phyloP scores from a whole-genome alignment of 2,797 vertebrate species.

The Lithobates sylvaticus region DNA sequence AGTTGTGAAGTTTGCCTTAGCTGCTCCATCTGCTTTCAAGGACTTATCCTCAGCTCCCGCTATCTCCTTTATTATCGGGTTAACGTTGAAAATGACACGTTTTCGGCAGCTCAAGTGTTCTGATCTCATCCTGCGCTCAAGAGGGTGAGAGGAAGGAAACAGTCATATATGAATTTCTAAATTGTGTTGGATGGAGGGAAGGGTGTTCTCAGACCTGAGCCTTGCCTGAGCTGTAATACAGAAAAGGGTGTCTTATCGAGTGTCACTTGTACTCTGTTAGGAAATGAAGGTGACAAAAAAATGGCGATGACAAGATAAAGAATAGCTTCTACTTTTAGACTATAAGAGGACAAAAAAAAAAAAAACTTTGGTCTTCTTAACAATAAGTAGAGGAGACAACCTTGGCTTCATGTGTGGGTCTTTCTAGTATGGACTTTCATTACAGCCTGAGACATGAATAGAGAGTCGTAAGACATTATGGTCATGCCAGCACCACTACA shows the following conservation, averaged over 20 bases:
- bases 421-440: too few relatives aligned
- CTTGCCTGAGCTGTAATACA: neutral
- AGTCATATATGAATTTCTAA: slow-evolving; percentile 72
- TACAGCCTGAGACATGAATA: too few relatives aligned
- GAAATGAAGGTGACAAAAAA: slow-evolving; percentile 22
- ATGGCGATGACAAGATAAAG: slow-evolving; percentile 27
- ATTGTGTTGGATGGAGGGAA: slow-evolving; percentile 72
- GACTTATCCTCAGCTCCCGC: slow-evolving; percentile 74
- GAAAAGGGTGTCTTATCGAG: slow-evolving; percentile 18
- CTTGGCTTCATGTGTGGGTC: too few relatives aligned
- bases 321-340: neutral
- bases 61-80: slow-evolving; percentile 73
- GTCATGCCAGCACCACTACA: too few relatives aligned
- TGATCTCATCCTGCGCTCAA: slow-evolving; percentile 71
- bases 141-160: slow-evolving; percentile 78
- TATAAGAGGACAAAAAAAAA: neutral
- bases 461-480: too few relatives aligned
- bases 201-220: slow-evolving; percentile 16
- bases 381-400: too few relatives aligned
- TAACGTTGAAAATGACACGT: slow-evolving; percentile 79
- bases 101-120: slow-evolving; percentile 75
- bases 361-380: too few relatives aligned
- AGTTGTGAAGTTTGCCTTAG: slow-evolving; percentile 63
- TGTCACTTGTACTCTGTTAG: slow-evolving; percentile 30
- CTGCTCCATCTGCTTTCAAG: slow-evolving; percentile 66